Conservation (phyloP, 2,888 invertebrate genomes). For the Synergus itoensis region DNA sequence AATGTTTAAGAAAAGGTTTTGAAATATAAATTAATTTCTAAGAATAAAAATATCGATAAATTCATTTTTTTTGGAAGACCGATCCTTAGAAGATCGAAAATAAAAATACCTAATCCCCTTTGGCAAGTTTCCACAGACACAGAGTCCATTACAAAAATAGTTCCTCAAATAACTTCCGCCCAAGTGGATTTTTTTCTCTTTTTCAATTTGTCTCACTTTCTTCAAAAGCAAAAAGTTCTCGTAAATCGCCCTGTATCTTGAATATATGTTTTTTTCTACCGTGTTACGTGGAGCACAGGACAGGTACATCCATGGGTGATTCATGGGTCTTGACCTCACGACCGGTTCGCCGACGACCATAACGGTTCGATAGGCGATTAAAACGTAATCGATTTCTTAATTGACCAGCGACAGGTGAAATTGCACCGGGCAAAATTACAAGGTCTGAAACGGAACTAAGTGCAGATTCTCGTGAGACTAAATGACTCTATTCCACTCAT, state of each 20-base stretch:
- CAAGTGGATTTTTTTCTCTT: not conserved
- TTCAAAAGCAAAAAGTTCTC: not conserved
- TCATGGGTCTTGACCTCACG: conserved; percentile 51
- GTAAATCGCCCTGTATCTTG: not conserved
- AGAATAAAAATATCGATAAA: not conserved
- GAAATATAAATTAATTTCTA: not conserved
- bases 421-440: conserved; percentile 39
- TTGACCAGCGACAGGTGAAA: conserved; percentile 56
- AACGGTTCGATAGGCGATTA: conserved; percentile 59
- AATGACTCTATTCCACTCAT: conserved; percentile 35
- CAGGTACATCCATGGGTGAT: conserved; percentile 15
- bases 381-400: conserved; percentile 62
- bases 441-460: conserved; percentile 13
- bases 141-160: conserved; percentile 3
- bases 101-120: not conserved
- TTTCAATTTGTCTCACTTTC: not conserved
- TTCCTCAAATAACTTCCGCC: not conserved
- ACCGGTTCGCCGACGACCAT: conserved; percentile 45
- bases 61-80: not conserved
- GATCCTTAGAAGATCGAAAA: not conserved
- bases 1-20: no score
- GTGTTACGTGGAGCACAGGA: conserved; percentile 17
- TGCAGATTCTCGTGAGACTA: not conserved
- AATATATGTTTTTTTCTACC: conserved; percentile 28
- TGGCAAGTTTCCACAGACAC: not conserved